Base-by-base conservation (phyloP, 2,113 vertebrate genomes). In the Semicossyphus pulcher region DNA sequence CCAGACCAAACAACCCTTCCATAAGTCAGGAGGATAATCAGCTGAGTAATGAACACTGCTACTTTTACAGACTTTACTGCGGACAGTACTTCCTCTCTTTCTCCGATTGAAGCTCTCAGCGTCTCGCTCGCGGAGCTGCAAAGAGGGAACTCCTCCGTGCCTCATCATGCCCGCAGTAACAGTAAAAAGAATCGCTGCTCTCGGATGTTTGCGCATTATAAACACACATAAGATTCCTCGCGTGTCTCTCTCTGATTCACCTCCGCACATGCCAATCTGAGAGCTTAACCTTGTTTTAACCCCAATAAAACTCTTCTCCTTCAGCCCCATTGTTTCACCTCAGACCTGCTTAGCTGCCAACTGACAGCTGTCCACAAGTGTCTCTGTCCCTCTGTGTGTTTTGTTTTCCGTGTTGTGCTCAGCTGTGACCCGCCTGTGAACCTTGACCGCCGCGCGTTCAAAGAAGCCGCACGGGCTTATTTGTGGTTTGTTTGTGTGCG, bases 281-380 rank as follows among this genome's bases (percentile, higher is more conserved):
- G n/a, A 51, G 66, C 72, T 85, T 85, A 72, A 80, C 76, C 84
- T 59, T 54, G 28, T 58, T 83, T 84, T 76, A 78, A 81, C 79
- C 79, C 66, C 79, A 68, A 68, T 88, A 77, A 84, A 83, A 72
- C 45, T 57, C 25, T 56, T 57, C 81, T 84, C 49, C 67, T 70
- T 69, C 42, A 9, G 58, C 53, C 64, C 71, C 56, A 61, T 76
- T 79, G 81, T 83, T 68, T 51, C 80, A 66, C 72, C 64, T 73
- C 66, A 36, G 82, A 87, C 57, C 83, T 82, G 76, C 73, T 87
- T 78, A 80, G 82, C 68, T 77, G 72, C 75, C 72, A 83, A 53
- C 71, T 82, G 86, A 85, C 86, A 79, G 80, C 86, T 87, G 82
- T 70, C 81, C 76, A 76, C 80, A 84, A 75, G 72, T 76, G 36